phyloP scores from a whole-genome alignment of 2,888 invertebrate genomes.

The Abrostola triplasia region DNA sequence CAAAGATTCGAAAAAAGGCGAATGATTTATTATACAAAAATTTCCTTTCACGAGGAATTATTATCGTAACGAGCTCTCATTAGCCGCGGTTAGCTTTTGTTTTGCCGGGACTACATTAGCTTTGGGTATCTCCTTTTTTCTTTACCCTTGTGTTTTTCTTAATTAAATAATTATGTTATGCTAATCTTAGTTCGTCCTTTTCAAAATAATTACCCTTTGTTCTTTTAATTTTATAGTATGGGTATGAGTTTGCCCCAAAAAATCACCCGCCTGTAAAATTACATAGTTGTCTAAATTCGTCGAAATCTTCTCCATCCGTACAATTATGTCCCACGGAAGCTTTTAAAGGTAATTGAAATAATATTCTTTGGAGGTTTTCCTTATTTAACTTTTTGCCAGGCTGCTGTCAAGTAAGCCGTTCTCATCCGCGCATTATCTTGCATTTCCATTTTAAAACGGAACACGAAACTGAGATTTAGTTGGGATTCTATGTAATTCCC shows the following conservation, averaged over 20 bases:
- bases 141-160: constrained; percentile 62
- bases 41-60: constrained; percentile 69
- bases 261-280: constrained; percentile 20
- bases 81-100: constrained; percentile 74
- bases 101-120: constrained; percentile 64
- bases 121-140: constrained; percentile 59
- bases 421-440: constrained; percentile 70
- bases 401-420: constrained; percentile 62
- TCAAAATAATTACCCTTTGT: constrained; percentile 63
- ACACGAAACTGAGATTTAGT: constrained; percentile 67
- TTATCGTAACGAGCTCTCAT: constrained; percentile 76
- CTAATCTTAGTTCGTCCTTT: constrained; percentile 67
- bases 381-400: constrained; percentile 68
- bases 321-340: constrained; percentile 44
- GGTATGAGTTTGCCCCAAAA: constrained; percentile 22
- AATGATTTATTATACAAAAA: constrained; percentile 58
- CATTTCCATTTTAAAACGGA: constrained; percentile 75
- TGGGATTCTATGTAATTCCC: constrained; percentile 64
- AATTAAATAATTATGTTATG: constrained; percentile 77
- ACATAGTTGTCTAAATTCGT: constrained; percentile 16
- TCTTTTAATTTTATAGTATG: constrained; percentile 29
- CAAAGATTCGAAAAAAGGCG: constrained; percentile 50
- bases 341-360: constrained; percentile 68
- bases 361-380: constrained; percentile 58
- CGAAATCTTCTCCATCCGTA: constrained; percentile 14